Base-by-base conservation (phyloP, 2,797 vertebrate species). In the Synaphobranchus kaupii region DNA sequence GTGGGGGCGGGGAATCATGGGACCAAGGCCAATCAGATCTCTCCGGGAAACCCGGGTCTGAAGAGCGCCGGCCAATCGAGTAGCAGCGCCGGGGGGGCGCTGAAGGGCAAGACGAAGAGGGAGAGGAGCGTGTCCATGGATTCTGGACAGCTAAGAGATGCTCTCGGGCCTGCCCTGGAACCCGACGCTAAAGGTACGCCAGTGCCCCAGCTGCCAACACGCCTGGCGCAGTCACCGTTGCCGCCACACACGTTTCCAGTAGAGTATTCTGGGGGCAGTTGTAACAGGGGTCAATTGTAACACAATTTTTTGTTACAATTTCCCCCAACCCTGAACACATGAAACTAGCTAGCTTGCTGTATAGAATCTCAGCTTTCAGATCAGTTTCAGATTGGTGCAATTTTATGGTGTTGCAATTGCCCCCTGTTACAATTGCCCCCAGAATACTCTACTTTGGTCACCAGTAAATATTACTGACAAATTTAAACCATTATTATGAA, bases 71-170 rank as follows among this genome's bases (percentile, higher is more conserved):
- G 96, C 94, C 97, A 97, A 92, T 95, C 96, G 78, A 90, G 94
- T 86, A 96, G 95, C 47, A 92, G 94, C 87, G 97, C 96, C 91
- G 97, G 96, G 92, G 97, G 96, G 92, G 97, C 97, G 86, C 93
- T 97, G 95, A 99, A 98, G 94, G 97, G 97, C 94, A 98, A 98
- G 94, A 96, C 96, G 88, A 99, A 98, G 95, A 95, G 97, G 88
- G 98, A 99, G 90, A 95, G 97, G 86, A 98, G 97, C 0, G 95
- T 98, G 92, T 98, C 98, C 0, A 95, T 97, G 81, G 98, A 99
- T 92, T 97, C 97, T 0, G 96, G 96, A 82, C 98, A 99, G 71
- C 96, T 97, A 86, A 96, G 97, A 93, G 97, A 97, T 91, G 93
- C 96, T 76, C 93, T 95, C 87, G 95, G 96, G 66, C 94, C 97